These are phyloP conservation scores for Pogonognathellus flavescens DNA, from an alignment of 1,140 invertebrate genomes.

Conservation along the genomic window DNA sequence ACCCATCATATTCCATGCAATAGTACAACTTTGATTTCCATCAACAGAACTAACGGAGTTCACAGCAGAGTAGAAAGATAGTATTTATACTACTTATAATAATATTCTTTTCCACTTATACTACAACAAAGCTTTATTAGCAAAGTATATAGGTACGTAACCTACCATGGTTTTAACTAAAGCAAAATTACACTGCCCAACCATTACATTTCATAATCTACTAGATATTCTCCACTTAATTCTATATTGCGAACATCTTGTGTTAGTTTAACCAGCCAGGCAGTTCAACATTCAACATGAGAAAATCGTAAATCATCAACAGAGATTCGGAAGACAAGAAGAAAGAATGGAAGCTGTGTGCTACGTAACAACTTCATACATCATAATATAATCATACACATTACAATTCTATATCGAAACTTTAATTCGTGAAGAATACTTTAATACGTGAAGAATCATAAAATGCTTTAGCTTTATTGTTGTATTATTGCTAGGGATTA, in stretches of 20 bases:
- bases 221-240: neutral
- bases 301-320: neutral
- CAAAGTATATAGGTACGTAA: no score
- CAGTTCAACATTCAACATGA: neutral
- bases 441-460: neutral
- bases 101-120: no score
- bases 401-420: neutral
- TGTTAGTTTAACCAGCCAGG: neutral
- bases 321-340: neutral
- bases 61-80: neutral
- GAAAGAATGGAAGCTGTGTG: neutral
- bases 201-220: neutral
- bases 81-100: no score
- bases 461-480: no score
- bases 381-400: neutral
- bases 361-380: neutral
- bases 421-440: neutral
- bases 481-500: no score
- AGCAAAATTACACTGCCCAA: neutral
- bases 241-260: no score
- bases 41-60: slow-evolving; percentile 46
- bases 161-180: no score
- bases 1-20: no score
- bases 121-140: no score
- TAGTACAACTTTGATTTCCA: slow-evolving; percentile 26